These are phyloP conservation scores for Panulirus ornatus DNA, from an alignment of 1,140 invertebrate genomes.

Conservation along the genomic window DNA sequence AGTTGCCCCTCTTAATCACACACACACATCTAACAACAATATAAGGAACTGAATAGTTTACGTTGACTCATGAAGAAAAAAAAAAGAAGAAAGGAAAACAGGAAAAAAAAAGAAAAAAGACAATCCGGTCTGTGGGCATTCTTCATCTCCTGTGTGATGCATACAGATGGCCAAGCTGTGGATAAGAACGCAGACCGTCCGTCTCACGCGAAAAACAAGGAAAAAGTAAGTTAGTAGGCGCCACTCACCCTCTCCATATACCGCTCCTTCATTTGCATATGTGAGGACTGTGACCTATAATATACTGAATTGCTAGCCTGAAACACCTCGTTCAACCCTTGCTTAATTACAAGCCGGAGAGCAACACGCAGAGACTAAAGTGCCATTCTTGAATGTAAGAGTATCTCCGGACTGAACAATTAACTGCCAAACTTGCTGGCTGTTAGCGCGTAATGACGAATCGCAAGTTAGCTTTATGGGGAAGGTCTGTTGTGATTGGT, in stretches of 20 bases:
- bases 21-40: too few species aligned
- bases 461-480: slow-evolving; percentile 52
- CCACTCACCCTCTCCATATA: slow-evolving; percentile 61
- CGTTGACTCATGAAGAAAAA: too few species aligned
- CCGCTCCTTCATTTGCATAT: slow-evolving; percentile 63
- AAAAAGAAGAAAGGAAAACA: too few species aligned
- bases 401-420: slow-evolving; percentile 49
- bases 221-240: slow-evolving; percentile 60
- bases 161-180: too few species aligned
- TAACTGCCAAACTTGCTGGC: slow-evolving; percentile 54
- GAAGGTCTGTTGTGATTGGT: slow-evolving; percentile 43
- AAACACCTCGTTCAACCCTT: slow-evolving; percentile 68
- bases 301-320: slow-evolving; percentile 58
- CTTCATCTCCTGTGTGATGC: background rate
- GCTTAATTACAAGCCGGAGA: slow-evolving; percentile 68
- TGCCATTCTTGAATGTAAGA: slow-evolving; percentile 59
- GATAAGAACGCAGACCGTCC: too few species aligned
- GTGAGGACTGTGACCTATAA: slow-evolving; percentile 50
- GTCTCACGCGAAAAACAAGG: too few species aligned
- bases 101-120: background rate
- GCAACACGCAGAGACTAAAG: slow-evolving; percentile 39
- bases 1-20: too few species aligned
- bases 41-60: too few species aligned
- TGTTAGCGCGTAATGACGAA: slow-evolving; percentile 60
- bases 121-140: too few species aligned